These are phyloP conservation scores for Drosophila ezoana DNA, from an alignment of 2,888 invertebrate species.

Conservation along the genomic window DNA sequence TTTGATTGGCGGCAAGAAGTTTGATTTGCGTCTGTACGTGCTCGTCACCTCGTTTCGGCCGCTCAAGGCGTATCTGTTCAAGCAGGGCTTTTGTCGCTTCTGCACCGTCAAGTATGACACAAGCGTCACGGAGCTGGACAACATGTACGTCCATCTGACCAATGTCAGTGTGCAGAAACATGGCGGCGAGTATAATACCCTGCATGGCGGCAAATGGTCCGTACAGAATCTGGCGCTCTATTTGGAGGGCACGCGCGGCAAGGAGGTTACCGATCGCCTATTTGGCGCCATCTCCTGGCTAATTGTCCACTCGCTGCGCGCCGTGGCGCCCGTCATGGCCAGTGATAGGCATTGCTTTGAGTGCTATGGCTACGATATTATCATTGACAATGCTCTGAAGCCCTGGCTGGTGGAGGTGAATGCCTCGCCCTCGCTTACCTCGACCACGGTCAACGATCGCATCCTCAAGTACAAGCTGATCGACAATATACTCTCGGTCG, in stretches of 20 bases:
- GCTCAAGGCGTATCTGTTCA: slow-evolving; percentile 95
- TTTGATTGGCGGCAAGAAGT: slow-evolving; percentile 97
- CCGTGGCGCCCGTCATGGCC: slow-evolving; percentile 96
- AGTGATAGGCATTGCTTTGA: slow-evolving; percentile 91
- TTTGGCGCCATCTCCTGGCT: slow-evolving; percentile 96
- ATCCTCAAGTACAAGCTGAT: slow-evolving; percentile 97
- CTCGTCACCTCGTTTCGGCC: slow-evolving; percentile 97
- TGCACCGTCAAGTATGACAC: slow-evolving; percentile 97
- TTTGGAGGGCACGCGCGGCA: slow-evolving; percentile 95
- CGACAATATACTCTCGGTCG: slow-evolving; percentile 95
- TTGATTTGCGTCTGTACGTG: slow-evolving; percentile 95
- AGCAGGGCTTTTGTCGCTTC: slow-evolving; percentile 96
- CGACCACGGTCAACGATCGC: slow-evolving; percentile 96
- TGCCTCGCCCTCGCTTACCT: slow-evolving; percentile 96
- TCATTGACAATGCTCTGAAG: slow-evolving; percentile 96
- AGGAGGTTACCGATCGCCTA: slow-evolving; percentile 93
- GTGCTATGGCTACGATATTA: slow-evolving; percentile 97
- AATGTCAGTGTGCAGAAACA: slow-evolving; percentile 99
- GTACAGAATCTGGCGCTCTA: slow-evolving; percentile 95
- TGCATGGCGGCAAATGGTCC: slow-evolving; percentile 97
- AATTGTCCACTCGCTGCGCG: slow-evolving; percentile 96
- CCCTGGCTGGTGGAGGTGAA: slow-evolving; percentile 97
- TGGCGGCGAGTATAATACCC: slow-evolving; percentile 96
- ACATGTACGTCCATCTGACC: slow-evolving; percentile 97
- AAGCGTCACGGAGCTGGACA: slow-evolving; percentile 94